Percentiles rank a stretch among this genome's conserved stretches.
These are phyloP conservation scores for Pangasianodon gigas DNA, from an alignment of 2,113 vertebrate species.

Conservation along the genomic window DNA sequence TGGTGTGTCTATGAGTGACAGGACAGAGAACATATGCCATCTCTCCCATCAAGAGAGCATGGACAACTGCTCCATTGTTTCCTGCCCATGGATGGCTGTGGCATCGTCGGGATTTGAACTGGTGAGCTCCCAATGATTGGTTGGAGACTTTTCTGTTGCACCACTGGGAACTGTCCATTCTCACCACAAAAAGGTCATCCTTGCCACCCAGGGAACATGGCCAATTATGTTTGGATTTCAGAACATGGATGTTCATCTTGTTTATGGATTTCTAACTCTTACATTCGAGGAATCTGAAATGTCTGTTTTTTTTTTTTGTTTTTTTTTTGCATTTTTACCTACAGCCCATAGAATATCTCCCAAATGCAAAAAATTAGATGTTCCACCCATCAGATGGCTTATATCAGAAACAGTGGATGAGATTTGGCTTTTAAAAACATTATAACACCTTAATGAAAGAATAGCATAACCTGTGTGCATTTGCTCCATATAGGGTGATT, in stretches of 20 bases:
- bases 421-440: not conserved
- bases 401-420: not conserved
- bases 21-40: not conserved
- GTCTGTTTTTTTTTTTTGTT: not conserved
- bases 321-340: not conserved
- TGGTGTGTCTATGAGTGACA: not conserved
- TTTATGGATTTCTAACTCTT: not conserved
- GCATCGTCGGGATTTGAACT: not conserved
- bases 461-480: not conserved
- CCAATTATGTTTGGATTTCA: not conserved
- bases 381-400: not conserved
- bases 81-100: not conserved
- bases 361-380: not conserved
- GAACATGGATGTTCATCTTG: not conserved
- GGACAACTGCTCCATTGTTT: not conserved
- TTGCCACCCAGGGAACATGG: not conserved
- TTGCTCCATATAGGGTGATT: conserved; percentile 27
- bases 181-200: not conserved
- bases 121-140: not conserved
- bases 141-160: not conserved
- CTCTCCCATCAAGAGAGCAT: not conserved
- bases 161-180: not conserved
- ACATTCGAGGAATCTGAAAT: not conserved
- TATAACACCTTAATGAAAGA: conserved; percentile 26
- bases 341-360: not conserved